phyloP scores from a whole-genome alignment of 2,113 vertebrate genomes.

The Athene cunicularia region DNA sequence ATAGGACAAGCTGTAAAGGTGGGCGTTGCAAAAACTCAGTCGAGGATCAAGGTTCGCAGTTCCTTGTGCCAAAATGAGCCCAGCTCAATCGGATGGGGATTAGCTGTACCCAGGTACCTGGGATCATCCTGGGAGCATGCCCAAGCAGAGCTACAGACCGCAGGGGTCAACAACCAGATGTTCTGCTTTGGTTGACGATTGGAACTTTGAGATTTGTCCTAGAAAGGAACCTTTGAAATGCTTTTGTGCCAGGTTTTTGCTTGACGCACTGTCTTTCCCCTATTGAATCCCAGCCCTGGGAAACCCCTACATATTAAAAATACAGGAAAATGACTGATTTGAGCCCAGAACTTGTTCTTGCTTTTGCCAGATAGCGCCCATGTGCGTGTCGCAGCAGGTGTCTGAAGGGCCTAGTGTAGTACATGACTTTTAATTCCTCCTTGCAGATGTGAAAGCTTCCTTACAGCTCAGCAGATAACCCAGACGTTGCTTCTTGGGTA shows the following conservation, averaged over 20 bases:
- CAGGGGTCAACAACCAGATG: neutral
- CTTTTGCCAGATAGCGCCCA: neutral
- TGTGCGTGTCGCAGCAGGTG: fast-evolving
- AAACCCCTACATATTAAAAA: neutral
- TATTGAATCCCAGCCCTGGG: neutral
- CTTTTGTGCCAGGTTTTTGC: neutral
- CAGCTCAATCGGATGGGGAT: neutral
- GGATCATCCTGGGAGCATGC: neutral
- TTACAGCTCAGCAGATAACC: neutral
- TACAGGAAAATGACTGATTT: neutral
- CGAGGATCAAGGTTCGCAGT: neutral
- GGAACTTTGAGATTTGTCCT: neutral
- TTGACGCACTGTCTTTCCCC: neutral
- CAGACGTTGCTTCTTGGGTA: neutral
- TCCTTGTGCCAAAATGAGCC: neutral
- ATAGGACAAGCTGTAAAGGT: neutral
- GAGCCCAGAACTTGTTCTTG: neutral
- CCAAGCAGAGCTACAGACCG: neutral
- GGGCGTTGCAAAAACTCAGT: neutral
- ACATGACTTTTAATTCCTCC: neutral
- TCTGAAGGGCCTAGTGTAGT: neutral
- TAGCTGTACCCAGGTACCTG: neutral
- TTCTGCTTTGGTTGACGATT: neutral
- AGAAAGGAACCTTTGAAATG: neutral
- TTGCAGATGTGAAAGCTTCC: neutral